Conservation (phyloP, 2,888 invertebrate genomes). For the Melipona beecheii region DNA sequence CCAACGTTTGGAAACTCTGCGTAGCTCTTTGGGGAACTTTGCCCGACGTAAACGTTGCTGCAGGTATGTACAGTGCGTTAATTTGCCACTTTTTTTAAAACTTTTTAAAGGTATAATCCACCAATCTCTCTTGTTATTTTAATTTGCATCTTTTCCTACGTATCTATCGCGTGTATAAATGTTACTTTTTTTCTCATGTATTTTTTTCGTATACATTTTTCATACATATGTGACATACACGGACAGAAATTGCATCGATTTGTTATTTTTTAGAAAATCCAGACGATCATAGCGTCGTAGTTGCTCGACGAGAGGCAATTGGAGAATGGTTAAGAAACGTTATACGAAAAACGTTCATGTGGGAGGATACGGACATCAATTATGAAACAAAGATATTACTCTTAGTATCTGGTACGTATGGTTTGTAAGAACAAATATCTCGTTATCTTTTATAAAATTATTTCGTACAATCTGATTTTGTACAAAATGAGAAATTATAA, state of each 20-base stretch:
- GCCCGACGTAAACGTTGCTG: constrained; percentile 54
- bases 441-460: background rate
- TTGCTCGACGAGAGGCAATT: constrained; percentile 87
- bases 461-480: background rate
- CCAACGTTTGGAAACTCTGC: constrained; percentile 85
- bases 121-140: too few relatives aligned
- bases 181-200: background rate
- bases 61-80: constrained; percentile 73
- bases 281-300: constrained; percentile 84
- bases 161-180: background rate
- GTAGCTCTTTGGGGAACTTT: constrained; percentile 93
- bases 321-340: constrained; percentile 88
- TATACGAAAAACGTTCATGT: constrained; percentile 81
- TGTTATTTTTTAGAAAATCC: constrained; percentile 38
- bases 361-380: constrained; percentile 77
- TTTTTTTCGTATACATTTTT: background rate
- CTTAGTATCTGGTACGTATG: constrained; percentile 72
- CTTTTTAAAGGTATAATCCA: background rate
- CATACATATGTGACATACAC: background rate
- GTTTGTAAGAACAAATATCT: background rate
- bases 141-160: too few relatives aligned
- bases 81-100: background rate
- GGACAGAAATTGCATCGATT: background rate
- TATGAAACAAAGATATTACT: constrained; percentile 75
- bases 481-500: too few relatives aligned